These are phyloP conservation scores for Hippocampus abdominalis DNA, from an alignment of 2,113 vertebrate species.

Conservation along the genomic window DNA sequence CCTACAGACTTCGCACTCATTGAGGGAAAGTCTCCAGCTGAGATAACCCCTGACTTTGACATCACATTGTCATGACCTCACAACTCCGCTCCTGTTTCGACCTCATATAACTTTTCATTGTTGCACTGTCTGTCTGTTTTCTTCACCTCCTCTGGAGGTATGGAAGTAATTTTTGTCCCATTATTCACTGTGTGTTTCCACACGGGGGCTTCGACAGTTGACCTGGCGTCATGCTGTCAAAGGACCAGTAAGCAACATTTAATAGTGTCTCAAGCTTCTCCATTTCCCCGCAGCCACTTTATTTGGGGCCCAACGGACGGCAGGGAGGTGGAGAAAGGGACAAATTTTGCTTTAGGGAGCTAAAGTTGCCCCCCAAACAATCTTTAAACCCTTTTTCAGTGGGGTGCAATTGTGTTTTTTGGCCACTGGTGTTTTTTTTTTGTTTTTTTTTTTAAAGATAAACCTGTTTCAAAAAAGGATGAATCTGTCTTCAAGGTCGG, in stretches of 20 bases:
- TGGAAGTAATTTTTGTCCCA: background rate
- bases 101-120: background rate
- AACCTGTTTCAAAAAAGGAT: background rate
- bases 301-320: background rate
- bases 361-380: background rate
- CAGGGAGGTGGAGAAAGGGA: background rate
- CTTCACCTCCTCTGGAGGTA: background rate
- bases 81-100: background rate
- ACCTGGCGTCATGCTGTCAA: slow-evolving; percentile 29
- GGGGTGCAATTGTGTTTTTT: background rate
- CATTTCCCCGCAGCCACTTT: background rate
- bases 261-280: background rate
- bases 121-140: slow-evolving; percentile 1
- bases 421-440: background rate
- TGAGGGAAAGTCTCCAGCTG: slow-evolving; percentile 6
- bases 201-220: slow-evolving; percentile 20
- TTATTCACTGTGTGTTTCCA: slow-evolving; percentile 30
- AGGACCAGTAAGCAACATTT: background rate
- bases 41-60: slow-evolving; percentile 22
- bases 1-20: slow-evolving; percentile 10
- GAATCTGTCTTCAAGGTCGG: background rate
- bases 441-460: too few relatives aligned
- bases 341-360: background rate
- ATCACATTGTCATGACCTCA: slow-evolving; percentile 10
- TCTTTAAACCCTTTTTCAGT: background rate